Evolutionary conservation across 2,113 vertebrate genomes (phyloP).

Genomic region (Myocastor coypus): DNA sequence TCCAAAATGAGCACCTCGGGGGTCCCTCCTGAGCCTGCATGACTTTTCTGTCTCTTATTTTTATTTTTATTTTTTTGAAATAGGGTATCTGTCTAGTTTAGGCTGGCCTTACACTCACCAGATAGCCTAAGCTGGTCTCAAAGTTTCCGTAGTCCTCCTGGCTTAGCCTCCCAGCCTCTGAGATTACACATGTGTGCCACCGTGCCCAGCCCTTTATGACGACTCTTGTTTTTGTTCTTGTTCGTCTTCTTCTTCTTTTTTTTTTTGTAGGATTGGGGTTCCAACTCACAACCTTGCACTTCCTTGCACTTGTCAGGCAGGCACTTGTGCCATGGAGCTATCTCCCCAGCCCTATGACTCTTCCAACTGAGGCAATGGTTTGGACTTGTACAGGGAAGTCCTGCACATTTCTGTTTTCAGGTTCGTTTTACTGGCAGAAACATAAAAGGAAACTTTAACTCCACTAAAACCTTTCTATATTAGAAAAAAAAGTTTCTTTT

Average conservation of each 20-base stretch:
- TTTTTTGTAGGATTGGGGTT: too few relatives aligned
- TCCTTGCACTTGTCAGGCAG: too few relatives aligned
- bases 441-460: neutral
- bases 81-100: neutral
- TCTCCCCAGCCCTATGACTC: too few relatives aligned
- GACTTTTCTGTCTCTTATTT: neutral
- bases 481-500: neutral
- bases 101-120: neutral
- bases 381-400: neutral
- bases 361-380: neutral
- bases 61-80: too few relatives aligned
- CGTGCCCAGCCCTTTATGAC: neutral
- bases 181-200: neutral
- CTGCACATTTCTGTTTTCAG: conserved; percentile 14
- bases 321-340: too few relatives aligned
- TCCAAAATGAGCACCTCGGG: too few relatives aligned
- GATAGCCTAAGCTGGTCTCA: too few relatives aligned
- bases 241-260: too few relatives aligned
- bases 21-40: neutral
- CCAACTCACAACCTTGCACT: too few relatives aligned
- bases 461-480: neutral
- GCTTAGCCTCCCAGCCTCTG: neutral
- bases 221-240: too few relatives aligned
- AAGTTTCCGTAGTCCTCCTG: neutral
- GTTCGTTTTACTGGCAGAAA: neutral